Evolutionary conservation across 2,797 vertebrate genomes (phyloP).

Genomic region (Smutsia temminckii): DNA sequence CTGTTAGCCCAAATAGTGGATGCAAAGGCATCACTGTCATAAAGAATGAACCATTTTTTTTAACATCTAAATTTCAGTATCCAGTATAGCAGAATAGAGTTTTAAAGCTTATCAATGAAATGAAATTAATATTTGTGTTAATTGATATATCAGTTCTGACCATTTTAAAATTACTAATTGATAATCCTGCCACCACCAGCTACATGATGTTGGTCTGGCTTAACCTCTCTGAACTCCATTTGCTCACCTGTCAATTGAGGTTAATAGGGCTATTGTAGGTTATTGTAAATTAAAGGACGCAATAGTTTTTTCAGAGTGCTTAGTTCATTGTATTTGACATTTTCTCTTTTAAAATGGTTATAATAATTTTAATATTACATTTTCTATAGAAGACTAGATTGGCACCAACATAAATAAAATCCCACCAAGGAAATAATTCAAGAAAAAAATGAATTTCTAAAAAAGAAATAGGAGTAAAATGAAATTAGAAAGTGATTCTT

Average conservation of each 20-base stretch:
- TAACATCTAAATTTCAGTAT: background rate
- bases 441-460: background rate
- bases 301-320: background rate
- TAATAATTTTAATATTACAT: background rate
- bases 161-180: background rate
- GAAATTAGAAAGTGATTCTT: background rate
- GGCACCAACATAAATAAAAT: background rate
- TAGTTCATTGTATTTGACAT: background rate
- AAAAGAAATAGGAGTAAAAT: background rate
- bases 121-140: slow-evolving; percentile 35
- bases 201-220: background rate
- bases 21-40: background rate
- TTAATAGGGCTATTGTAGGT: background rate
- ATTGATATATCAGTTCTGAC: background rate
- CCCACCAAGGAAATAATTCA: background rate
- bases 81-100: background rate
- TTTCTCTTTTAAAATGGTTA: background rate
- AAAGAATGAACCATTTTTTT: background rate
- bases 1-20: background rate
- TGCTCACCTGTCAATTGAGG: background rate
- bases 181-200: background rate
- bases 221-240: background rate
- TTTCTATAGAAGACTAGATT: background rate
- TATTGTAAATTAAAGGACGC: background rate
- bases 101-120: background rate